Evolutionary conservation across 1,140 invertebrate genomes (phyloP).

Genomic region (Formica exsecta): DNA sequence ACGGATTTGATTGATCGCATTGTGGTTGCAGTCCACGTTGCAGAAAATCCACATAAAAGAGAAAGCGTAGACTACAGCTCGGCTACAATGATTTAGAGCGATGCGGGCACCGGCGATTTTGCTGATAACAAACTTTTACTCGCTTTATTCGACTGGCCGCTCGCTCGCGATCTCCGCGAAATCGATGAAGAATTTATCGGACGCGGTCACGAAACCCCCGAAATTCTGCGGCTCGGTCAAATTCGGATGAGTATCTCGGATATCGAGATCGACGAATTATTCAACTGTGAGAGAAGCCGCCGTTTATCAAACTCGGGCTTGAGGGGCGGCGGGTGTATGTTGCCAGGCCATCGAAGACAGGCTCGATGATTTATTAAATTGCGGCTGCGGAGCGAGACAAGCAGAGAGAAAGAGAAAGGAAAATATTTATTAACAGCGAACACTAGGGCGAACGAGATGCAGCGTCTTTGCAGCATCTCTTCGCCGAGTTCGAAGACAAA

Average conservation of each 20-base stretch:
- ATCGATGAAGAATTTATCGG: slow-evolving; percentile 63
- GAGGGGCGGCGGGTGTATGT: background rate
- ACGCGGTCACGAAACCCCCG: slow-evolving; percentile 27
- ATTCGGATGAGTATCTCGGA: slow-evolving; percentile 49
- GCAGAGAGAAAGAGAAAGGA: slow-evolving; percentile 6
- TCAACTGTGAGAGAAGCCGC: slow-evolving; percentile 57
- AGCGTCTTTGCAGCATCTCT: background rate
- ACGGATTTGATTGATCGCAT: slow-evolving; percentile 65
- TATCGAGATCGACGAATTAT: slow-evolving; percentile 63
- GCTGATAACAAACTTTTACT: slow-evolving; percentile 59
- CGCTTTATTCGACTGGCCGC: slow-evolving; percentile 45
- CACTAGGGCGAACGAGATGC: slow-evolving; percentile 6
- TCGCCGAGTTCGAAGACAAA: slow-evolving; percentile 60
- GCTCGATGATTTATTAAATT: slow-evolving; percentile 74
- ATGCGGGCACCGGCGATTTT: slow-evolving; percentile 47
- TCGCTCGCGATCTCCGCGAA: slow-evolving; percentile 35
- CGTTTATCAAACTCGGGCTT: slow-evolving; percentile 70
- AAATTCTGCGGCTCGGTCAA: slow-evolving; percentile 65
- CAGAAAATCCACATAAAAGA: slow-evolving; percentile 65
- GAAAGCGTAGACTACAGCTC: slow-evolving; percentile 43
- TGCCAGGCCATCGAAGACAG: slow-evolving; percentile 67
- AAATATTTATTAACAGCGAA: slow-evolving; percentile 54
- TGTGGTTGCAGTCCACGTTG: slow-evolving; percentile 62
- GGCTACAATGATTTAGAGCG: slow-evolving; percentile 59
- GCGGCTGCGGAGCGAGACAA: slow-evolving; percentile 25